Base-by-base conservation (phyloP, 2,113 vertebrate genomes). In the Solea senegalensis region DNA sequence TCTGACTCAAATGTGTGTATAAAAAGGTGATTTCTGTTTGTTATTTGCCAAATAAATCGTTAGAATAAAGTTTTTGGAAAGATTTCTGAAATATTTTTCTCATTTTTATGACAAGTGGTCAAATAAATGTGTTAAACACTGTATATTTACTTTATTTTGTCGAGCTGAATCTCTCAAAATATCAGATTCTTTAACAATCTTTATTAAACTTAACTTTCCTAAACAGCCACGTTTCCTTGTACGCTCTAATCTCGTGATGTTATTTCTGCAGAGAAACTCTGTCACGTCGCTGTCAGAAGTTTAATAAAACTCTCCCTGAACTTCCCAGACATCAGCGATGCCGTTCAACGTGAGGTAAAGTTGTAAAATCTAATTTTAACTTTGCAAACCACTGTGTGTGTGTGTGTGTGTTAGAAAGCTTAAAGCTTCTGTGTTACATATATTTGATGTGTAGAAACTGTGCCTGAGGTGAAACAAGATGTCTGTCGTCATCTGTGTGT, bases 391-490 rank as follows among this genome's bases (percentile, higher is more conserved):
- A 40, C 61, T 78, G 71, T 67, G 21, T 62, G 54, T 62, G 76
- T 46, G 66, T 14, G 61, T 66, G 85, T 72, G 82, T 82, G 76
- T 86, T 72, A 80, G 88, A 56, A 69, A 77, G 84, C 80, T 85
- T 70, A 69, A 72, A 72, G 87, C 86, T 86, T 69, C 57, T 67
- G 86, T 89, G 90, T 89, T 90, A 88, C 74, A 83, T 71, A 74
- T 70, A 91, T 93, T 93, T 93, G 91, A 93, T 90, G 91, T 92
- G 88, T 65, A 75, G 90, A 89, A 90, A 81, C 5, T 74, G 69
- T 81, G 90, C 92, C 92, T 67, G 83, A 81, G 90, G 91, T 89
- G 81, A 86, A 88, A 89, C 91, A 91, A 93, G 89, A 90, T 91
- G 92, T 93, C 91, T 90, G 87, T 86, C 88, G 88, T 90, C 82